Evolutionary conservation across 2,888 invertebrate genomes (phyloP), one percentile per base, ranked within the genome.

Genomic region (Octodonta nipae): DNA sequence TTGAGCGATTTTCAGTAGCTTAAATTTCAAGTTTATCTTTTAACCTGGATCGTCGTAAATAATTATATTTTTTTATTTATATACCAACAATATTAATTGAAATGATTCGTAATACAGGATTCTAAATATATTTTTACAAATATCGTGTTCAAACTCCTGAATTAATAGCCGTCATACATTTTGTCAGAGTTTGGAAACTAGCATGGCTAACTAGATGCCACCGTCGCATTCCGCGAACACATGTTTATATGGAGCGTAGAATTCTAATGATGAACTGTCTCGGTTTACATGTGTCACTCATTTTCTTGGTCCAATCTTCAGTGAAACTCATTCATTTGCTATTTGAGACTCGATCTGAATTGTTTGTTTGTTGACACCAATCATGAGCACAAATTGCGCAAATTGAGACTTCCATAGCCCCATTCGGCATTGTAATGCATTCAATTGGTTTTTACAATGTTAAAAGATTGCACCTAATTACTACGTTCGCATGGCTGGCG

Each of bases 261-360:
- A 55, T 15, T 22, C 49, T 53, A 55, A 49, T 39, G 44, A 58
- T 47, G 52, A 55, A 45, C 52, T 49, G 54, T 55, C 55, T 56
- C 53, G 44, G 41, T 54, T 58, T 60, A 59, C 61, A 61, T 56
- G 52, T 61, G 61, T 60, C 61, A 61, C 51, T 61, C 60, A 60
- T 59, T 58, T 55, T 47, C 44, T 12, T n/a, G n/a, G n/a, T n/a
- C n/a, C n/a, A n/a, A n/a, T n/a, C n/a, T n/a, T n/a, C n/a, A n/a
- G n/a, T n/a, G n/a, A n/a, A n/a, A n/a, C n/a, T n/a, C n/a, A 41
- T 42, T 49, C 53, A 53, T 52, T 54, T 47, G 50, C 49, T 43
- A 51, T 49, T 51, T 45, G 47, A 47, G 40, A 35, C 41, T 43
- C 45, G 44, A 37, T 35, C 32, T 22, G 37, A 27, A 40, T 47